Evolutionary conservation across 2,113 vertebrate species (phyloP).

Genomic region (Leptobrachium leishanense): DNA sequence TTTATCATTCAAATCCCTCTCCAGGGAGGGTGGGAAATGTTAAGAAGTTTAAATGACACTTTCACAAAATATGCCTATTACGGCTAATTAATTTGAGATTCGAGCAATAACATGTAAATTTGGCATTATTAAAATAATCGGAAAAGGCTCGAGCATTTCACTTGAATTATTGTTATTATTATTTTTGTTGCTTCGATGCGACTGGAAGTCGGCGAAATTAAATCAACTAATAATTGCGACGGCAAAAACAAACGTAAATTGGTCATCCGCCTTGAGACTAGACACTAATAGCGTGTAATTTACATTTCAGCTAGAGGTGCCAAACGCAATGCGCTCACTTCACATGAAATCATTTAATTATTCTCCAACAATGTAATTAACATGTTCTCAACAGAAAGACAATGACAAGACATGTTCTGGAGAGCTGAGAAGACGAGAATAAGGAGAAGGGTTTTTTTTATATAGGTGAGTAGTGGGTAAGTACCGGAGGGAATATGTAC

Average conservation of each 20-base stretch:
- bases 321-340: not conserved
- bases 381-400: not conserved
- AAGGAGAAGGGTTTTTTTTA: not conserved
- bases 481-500: too few species aligned
- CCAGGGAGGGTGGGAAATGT: conserved; percentile 14
- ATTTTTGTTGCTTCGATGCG: not conserved
- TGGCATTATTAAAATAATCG: conserved; percentile 47
- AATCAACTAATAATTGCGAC: not conserved
- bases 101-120: conserved; percentile 17
- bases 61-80: conserved; percentile 6
- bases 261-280: not conserved
- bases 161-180: conserved; percentile 2
- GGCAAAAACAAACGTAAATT: not conserved
- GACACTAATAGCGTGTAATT: not conserved
- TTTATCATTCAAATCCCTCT: conserved; percentile 8
- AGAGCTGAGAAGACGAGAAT: not conserved
- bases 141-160: conserved; percentile 4
- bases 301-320: not conserved
- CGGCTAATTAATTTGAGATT: conserved; percentile 24
- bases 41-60: conserved; percentile 16
- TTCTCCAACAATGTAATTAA: not conserved
- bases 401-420: not conserved
- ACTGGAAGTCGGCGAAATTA: not conserved
- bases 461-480: not conserved
- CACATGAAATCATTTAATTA: not conserved